Percentiles rank a stretch among this genome's conserved stretches.
phyloP scores from a whole-genome alignment of 2,797 vertebrate genomes.

The Anas capensis region DNA sequence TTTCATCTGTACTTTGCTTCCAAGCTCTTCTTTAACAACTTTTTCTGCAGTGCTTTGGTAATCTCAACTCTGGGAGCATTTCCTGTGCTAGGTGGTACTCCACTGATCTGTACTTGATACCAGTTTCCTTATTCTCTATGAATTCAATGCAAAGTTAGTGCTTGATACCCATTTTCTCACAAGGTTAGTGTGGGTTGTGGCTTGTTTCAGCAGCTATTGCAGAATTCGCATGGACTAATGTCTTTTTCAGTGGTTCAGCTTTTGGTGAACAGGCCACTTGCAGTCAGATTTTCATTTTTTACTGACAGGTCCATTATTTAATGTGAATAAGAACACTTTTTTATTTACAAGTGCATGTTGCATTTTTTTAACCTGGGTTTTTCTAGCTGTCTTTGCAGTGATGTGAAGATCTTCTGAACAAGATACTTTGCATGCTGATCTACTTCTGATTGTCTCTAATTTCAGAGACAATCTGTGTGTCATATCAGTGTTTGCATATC shows the following conservation, averaged over 20 bases:
- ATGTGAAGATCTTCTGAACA: background rate
- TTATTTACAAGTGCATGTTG: background rate
- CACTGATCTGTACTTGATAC: background rate
- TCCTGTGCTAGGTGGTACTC: background rate
- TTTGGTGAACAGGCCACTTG: conserved; percentile 3
- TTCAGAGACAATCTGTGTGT: conserved; percentile 13
- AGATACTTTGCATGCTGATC: background rate
- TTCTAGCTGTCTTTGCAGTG: background rate
- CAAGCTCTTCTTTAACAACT: background rate
- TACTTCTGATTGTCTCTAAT: conserved; percentile 23
- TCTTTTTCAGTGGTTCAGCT: conserved; percentile 11
- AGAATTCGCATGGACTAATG: conserved; percentile 11
- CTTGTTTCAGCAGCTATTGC: background rate
- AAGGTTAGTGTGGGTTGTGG: background rate
- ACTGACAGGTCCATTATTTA: background rate
- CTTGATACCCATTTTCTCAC: background rate
- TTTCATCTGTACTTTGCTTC: background rate
- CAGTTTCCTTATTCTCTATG: conserved; percentile 3
- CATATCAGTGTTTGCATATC: background rate
- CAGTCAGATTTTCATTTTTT: conserved; percentile 5
- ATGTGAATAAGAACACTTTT: background rate
- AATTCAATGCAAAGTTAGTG: background rate
- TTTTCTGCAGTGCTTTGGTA: conserved; percentile 5
- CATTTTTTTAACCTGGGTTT: background rate
- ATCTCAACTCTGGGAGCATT: background rate